Evolutionary conservation across 2,113 vertebrate species (phyloP), one percentile per base, ranked within the genome.

Genomic region (Genyomyrus donnyi): DNA sequence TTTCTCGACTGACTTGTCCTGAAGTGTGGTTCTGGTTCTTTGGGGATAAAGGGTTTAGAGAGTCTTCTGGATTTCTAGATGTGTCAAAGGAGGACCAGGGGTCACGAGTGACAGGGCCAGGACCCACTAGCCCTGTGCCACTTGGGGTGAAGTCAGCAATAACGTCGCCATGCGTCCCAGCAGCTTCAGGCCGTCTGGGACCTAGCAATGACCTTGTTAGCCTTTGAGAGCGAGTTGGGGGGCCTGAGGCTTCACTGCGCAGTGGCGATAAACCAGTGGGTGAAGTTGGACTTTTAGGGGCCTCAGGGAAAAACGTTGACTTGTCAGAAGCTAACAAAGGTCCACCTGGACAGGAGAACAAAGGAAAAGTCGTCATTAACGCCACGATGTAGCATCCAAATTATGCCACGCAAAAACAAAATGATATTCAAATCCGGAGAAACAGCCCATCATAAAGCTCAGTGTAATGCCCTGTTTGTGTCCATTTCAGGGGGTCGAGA

Each of bases 211-310:
- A 80, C 56, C 90, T 74, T 83, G 80, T 8, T 91, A 88, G n/a
- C 46, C 27, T 77, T 42, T 11, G 91, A 90, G 92, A 90, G 39
- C 93, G 93, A 88, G 88, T 90, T 88, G 90, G 89, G 89, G 90
- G 93, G 86, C 92, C 92, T 88, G 89, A 95, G 93, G 94, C 91
- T 91, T 94, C 92, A 42, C 91, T 92, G 90, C 92, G 90, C 39
- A 93, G 93, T 89, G 93, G 92, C 83, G 93, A 91, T 96, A 96
- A 97, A 95, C 96, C 95, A 45, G 91, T 94, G 31, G 93, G 94
- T 91, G 94, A 93, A 58, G 84, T 93, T 91, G 89, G 93, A 93
- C 89, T 92, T 88, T 87, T 91, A 88, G 92, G 10, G 89, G 91
- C 95, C 90, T 93, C 93, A 90, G 88, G 91, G 19, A 88, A 56